phyloP scores from a whole-genome alignment of 2,797 vertebrate genomes.

The Cossypha caffra region DNA sequence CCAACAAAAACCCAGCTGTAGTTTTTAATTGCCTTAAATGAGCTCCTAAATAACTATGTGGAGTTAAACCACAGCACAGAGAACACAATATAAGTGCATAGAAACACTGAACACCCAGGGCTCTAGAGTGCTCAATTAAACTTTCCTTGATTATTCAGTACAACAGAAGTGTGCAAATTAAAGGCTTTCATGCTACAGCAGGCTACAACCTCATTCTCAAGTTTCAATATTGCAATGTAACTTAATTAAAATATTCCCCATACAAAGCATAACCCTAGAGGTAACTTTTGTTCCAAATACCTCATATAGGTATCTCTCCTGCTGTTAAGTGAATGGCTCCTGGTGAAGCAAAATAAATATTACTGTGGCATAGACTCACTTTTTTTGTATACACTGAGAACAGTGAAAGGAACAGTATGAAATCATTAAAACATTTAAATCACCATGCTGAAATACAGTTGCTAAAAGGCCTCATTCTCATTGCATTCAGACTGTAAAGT shows the following conservation, averaged over 20 bases:
- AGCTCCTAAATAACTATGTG: slow-evolving; percentile 36
- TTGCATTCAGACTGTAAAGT: background rate
- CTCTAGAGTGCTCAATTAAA: slow-evolving; percentile 54
- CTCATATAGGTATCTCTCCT: slow-evolving; percentile 20
- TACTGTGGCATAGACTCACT: slow-evolving; percentile 6
- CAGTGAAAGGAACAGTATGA: slow-evolving; percentile 19
- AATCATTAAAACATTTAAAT: slow-evolving; percentile 46
- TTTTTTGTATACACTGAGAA: slow-evolving; percentile 14
- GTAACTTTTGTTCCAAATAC: slow-evolving; percentile 51
- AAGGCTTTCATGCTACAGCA: slow-evolving; percentile 60
- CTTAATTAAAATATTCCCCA: slow-evolving; percentile 61
- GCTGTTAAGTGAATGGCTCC: slow-evolving; percentile 14
- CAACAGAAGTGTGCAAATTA: slow-evolving; percentile 63
- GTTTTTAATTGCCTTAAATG: slow-evolving; percentile 61
- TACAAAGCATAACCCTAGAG: slow-evolving; percentile 38
- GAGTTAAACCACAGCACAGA: slow-evolving; percentile 17
- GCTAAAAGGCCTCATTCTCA: background rate
- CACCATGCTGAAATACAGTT: background rate
- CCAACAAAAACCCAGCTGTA: slow-evolving; percentile 46
- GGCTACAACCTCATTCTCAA: slow-evolving; percentile 53
- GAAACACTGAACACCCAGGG: slow-evolving; percentile 22
- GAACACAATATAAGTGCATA: slow-evolving; percentile 16
- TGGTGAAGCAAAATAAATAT: slow-evolving; percentile 52
- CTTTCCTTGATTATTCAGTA: slow-evolving; percentile 63
- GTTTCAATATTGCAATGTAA: slow-evolving; percentile 60